Conservation (phyloP, 2,797 vertebrate species). For the Linurgus olivaceus region DNA sequence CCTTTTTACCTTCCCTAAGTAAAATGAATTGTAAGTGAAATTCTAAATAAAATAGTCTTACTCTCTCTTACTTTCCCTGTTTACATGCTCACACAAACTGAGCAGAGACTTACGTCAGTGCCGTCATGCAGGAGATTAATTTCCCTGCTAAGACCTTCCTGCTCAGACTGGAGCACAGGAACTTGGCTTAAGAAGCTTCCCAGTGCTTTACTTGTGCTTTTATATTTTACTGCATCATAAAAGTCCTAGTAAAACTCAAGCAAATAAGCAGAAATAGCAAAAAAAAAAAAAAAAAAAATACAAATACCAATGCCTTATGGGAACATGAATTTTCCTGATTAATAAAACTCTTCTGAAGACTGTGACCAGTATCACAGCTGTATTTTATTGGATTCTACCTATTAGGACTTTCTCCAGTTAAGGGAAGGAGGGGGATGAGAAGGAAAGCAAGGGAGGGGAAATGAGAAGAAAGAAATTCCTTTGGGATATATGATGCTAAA, state of each 20-base stretch:
- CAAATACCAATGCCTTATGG: not conserved
- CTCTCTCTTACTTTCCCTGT: slow-evolving; percentile 12
- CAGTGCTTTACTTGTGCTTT: not conserved
- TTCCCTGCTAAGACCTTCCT: slow-evolving; percentile 21
- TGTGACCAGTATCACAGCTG: not conserved
- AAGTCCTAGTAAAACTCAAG: not conserved
- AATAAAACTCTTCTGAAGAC: not conserved
- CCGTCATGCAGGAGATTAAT: slow-evolving; percentile 7
- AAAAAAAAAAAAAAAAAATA: not conserved
- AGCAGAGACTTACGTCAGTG: slow-evolving; percentile 21
- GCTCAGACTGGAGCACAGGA: not conserved
- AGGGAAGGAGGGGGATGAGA: not conserved
- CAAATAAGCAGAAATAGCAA: not conserved
- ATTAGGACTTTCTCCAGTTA: not conserved
- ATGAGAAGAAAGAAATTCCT: slow-evolving; percentile 41
- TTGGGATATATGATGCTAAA: slow-evolving; percentile 65
- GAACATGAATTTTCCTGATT: not conserved
- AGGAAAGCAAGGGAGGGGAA: not conserved
- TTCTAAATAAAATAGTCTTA: not conserved
- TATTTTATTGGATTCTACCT: not conserved
- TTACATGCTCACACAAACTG: not conserved
- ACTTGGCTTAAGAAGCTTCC: slow-evolving; percentile 15
- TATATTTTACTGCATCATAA: not conserved
- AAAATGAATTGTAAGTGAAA: not conserved
- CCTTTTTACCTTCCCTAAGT: not conserved